phyloP scores from a whole-genome alignment of 2,888 invertebrate genomes.

The Parnassius orleans region DNA sequence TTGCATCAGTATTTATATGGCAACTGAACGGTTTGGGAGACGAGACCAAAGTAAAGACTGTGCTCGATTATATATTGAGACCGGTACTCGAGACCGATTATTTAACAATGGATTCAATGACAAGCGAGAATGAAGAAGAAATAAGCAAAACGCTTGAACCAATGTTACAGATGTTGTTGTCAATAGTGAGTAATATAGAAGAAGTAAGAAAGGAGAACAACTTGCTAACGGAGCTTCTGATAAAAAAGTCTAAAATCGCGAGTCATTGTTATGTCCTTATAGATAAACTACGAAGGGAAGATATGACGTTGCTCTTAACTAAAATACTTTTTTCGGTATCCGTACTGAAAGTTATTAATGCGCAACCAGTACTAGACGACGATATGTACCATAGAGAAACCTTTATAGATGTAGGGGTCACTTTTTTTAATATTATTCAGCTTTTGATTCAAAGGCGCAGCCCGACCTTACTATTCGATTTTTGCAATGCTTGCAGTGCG shows the following conservation, averaged over 20 bases:
- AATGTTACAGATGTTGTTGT: constrained; percentile 77
- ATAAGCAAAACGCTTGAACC: constrained; percentile 78
- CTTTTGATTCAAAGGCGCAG: constrained; percentile 51
- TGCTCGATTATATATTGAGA: constrained; percentile 78
- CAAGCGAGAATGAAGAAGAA: constrained; percentile 72
- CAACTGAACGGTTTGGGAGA: constrained; percentile 74
- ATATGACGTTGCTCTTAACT: constrained; percentile 65
- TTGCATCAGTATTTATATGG: constrained; percentile 82
- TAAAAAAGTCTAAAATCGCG: constrained; percentile 57
- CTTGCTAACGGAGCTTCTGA: constrained; percentile 45
- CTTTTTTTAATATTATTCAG: constrained; percentile 59
- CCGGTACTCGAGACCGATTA: constrained; percentile 81
- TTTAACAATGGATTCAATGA: constrained; percentile 69
- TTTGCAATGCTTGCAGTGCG: constrained; percentile 55
- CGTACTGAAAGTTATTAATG: constrained; percentile 59
- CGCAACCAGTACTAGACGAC: constrained; percentile 51
- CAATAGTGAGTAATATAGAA: constrained; percentile 75
- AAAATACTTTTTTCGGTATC: constrained; percentile 71
- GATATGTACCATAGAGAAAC: constrained; percentile 56
- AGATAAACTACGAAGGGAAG: constrained; percentile 65
- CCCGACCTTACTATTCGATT: constrained; percentile 53
- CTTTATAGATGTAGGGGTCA: constrained; percentile 54
- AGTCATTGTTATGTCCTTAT: constrained; percentile 58
- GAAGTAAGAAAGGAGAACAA: constrained; percentile 60
- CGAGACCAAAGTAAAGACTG: constrained; percentile 54